phyloP scores from a whole-genome alignment of 1,140 invertebrate species.

The Drosophila gunungcola region DNA sequence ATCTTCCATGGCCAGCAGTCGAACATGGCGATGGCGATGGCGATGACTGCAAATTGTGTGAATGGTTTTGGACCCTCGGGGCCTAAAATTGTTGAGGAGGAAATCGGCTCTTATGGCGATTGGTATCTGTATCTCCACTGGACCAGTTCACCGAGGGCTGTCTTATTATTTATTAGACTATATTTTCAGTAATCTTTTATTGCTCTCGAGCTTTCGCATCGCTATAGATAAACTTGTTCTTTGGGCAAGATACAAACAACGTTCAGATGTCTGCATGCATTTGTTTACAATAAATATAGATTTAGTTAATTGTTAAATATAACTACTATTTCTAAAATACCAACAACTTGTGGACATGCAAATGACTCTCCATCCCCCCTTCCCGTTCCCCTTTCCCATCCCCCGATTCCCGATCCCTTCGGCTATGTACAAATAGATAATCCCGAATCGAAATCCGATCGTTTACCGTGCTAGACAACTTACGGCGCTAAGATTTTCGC shows the following conservation, averaged over 20 bases:
- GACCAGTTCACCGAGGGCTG: background rate
- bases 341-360: slow-evolving; percentile 71
- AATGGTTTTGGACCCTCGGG: slow-evolving; percentile 55
- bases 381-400: background rate
- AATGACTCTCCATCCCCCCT: slow-evolving; percentile 56
- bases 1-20: slow-evolving; percentile 57
- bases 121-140: slow-evolving; percentile 8
- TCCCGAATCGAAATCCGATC: slow-evolving; percentile 11
- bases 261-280: slow-evolving; percentile 66
- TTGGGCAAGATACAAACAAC: slow-evolving; percentile 81
- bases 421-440: slow-evolving; percentile 54
- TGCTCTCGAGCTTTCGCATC: slow-evolving; percentile 64
- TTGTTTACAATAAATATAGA: slow-evolving; percentile 72
- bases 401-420: slow-evolving; percentile 22
- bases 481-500: slow-evolving; percentile 69
- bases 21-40: slow-evolving; percentile 53
- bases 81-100: slow-evolving; percentile 55
- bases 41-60: slow-evolving; percentile 64
- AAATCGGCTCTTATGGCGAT: slow-evolving; percentile 31
- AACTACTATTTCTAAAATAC: slow-evolving; percentile 69
- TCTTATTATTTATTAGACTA: slow-evolving; percentile 24
- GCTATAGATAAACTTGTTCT: slow-evolving; percentile 79
- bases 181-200: slow-evolving; percentile 71
- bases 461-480: slow-evolving; percentile 47
- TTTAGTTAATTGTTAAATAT: slow-evolving; percentile 76